Evolutionary conservation across 2,888 invertebrate genomes (phyloP).

Genomic region (Sinotaia quadrata): DNA sequence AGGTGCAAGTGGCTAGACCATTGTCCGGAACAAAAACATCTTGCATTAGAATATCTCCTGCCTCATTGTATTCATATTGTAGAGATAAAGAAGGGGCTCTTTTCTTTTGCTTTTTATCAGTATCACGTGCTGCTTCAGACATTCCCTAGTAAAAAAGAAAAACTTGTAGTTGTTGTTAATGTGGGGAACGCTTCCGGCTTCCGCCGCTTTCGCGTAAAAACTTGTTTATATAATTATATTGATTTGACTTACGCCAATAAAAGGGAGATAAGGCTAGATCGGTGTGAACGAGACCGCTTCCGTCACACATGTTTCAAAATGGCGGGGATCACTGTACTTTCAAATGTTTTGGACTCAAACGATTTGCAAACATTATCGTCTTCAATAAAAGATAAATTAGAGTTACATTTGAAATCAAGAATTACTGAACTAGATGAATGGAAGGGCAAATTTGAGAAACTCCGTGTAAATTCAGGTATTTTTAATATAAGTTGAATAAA

Average conservation of each 20-base stretch:
- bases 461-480: conserved; percentile 62
- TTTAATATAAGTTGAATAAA: background rate
- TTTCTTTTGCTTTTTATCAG: conserved; percentile 8
- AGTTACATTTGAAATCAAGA: conserved; percentile 35
- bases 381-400: conserved; percentile 46
- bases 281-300: background rate
- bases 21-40: conserved; percentile 47
- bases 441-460: conserved; percentile 56
- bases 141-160: background rate
- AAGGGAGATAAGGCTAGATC: background rate
- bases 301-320: conserved; percentile 38
- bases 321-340: conserved; percentile 53
- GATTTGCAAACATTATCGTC: conserved; percentile 45
- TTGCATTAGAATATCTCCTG: conserved; percentile 48
- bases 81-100: conserved; percentile 48
- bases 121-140: background rate
- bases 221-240: background rate
- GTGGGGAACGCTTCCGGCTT: too few species aligned
- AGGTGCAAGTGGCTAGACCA: conserved; percentile 45
- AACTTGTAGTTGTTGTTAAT: background rate
- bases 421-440: conserved; percentile 43
- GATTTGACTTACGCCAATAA: background rate
- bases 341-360: conserved; percentile 42
- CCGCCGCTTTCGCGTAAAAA: background rate
- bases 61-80: conserved; percentile 40